These are phyloP conservation scores for Actias luna DNA, from an alignment of 2,888 invertebrate genomes.

Conservation along the genomic window DNA sequence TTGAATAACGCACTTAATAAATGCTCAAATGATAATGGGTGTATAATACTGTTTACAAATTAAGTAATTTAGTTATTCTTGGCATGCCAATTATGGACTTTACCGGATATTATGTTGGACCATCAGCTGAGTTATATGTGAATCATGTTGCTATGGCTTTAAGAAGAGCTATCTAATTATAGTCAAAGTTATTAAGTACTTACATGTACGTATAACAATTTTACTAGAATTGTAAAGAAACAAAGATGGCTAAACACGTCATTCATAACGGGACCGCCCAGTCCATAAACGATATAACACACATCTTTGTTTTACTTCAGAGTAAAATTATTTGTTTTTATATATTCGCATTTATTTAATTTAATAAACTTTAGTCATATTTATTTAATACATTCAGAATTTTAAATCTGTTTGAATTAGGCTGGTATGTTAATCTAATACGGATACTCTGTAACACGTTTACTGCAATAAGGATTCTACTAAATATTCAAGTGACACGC, in stretches of 20 bases:
- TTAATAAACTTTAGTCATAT: neutral
- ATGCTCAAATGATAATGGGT: neutral
- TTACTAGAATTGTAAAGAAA: neutral
- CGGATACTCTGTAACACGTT: neutral
- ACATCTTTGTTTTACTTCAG: neutral
- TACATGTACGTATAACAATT: neutral
- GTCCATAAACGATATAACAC: neutral
- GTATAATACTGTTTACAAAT: neutral
- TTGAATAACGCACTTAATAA: too few relatives aligned
- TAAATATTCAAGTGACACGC: slow-evolving; percentile 1
- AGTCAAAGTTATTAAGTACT: neutral
- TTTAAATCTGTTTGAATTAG: neutral
- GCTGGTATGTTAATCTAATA: neutral
- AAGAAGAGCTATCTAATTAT: neutral
- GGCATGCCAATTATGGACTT: neutral
- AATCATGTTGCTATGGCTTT: neutral
- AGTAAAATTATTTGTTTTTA: neutral
- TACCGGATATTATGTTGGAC: neutral
- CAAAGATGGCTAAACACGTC: neutral
- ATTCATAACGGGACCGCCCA: neutral
- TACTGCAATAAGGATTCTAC: neutral
- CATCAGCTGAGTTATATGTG: neutral
- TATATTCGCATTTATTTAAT: neutral
- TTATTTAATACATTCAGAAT: neutral
- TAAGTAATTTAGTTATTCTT: neutral